These are phyloP conservation scores for Megalonaias nervosa DNA, from an alignment of 1,140 invertebrate species.

Conservation along the genomic window DNA sequence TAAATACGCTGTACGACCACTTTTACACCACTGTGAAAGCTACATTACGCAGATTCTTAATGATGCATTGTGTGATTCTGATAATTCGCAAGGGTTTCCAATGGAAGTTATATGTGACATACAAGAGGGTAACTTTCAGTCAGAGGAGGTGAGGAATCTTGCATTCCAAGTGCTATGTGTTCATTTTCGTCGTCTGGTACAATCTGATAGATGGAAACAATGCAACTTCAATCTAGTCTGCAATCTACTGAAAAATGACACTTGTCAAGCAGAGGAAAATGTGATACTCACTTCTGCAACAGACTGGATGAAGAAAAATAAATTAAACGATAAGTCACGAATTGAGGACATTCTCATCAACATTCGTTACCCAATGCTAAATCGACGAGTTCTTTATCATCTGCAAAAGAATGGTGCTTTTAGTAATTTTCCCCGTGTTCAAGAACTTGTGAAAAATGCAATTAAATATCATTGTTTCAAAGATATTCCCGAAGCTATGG, in stretches of 20 bases:
- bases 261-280: constrained; percentile 62
- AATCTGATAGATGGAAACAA: constrained; percentile 48
- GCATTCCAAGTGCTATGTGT: constrained; percentile 60
- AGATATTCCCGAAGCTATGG: constrained; percentile 62
- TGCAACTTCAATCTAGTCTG: constrained; percentile 60
- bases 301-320: constrained; percentile 67
- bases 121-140: constrained; percentile 48
- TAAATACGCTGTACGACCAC: constrained; percentile 57
- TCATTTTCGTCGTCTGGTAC: constrained; percentile 55
- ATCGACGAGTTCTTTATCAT: constrained; percentile 63
- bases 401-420: constrained; percentile 64
- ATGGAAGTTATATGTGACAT: constrained; percentile 56
- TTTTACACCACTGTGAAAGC: constrained; percentile 60
- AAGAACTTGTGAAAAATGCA: constrained; percentile 59
- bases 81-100: constrained; percentile 43
- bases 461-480: constrained; percentile 65
- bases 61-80: constrained; percentile 42
- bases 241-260: constrained; percentile 57
- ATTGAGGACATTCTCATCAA: constrained; percentile 65
- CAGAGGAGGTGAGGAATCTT: constrained; percentile 49
- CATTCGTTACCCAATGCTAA: constrained; percentile 64
- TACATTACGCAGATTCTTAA: constrained; percentile 62
- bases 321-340: constrained; percentile 59
- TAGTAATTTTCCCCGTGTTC: constrained; percentile 65
- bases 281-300: constrained; percentile 63